Evolutionary conservation across 1,140 invertebrate species (phyloP).

Genomic region (Zaprionus gabonicus): DNA sequence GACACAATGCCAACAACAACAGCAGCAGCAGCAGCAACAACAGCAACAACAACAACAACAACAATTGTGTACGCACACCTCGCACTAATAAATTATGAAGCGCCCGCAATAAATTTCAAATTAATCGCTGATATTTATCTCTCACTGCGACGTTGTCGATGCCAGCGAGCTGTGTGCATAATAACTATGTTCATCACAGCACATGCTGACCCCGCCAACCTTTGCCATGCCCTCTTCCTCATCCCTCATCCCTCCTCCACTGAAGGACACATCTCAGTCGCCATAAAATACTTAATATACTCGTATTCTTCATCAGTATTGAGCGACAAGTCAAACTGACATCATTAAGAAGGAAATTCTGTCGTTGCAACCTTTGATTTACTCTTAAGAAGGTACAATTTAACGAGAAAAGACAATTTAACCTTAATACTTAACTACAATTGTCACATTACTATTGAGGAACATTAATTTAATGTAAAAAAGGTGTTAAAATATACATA

Average conservation of each 20-base stretch:
- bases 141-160: slow-evolving; percentile 51
- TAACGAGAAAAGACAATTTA: too few relatives aligned
- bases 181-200: slow-evolving; percentile 65
- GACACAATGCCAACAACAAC: slow-evolving; percentile 18
- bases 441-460: too few relatives aligned
- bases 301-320: neutral
- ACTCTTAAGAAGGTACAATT: neutral
- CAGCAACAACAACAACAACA: slow-evolving; percentile 42
- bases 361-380: neutral
- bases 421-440: too few relatives aligned
- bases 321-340: neutral
- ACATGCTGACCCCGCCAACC: slow-evolving; percentile 19
- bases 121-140: slow-evolving; percentile 83
- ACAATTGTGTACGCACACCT: slow-evolving; percentile 27
- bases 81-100: slow-evolving; percentile 82
- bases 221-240: neutral
- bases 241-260: too few relatives aligned
- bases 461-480: too few relatives aligned
- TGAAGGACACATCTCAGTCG: neutral
- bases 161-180: slow-evolving; percentile 35
- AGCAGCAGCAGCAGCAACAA: slow-evolving; percentile 21
- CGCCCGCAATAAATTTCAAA: slow-evolving; percentile 82
- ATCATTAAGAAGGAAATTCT: neutral
- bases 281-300: neutral
- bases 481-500: too few relatives aligned